Conservation (phyloP, 2,113 vertebrate species). For the Halcyon malimbica region DNA sequence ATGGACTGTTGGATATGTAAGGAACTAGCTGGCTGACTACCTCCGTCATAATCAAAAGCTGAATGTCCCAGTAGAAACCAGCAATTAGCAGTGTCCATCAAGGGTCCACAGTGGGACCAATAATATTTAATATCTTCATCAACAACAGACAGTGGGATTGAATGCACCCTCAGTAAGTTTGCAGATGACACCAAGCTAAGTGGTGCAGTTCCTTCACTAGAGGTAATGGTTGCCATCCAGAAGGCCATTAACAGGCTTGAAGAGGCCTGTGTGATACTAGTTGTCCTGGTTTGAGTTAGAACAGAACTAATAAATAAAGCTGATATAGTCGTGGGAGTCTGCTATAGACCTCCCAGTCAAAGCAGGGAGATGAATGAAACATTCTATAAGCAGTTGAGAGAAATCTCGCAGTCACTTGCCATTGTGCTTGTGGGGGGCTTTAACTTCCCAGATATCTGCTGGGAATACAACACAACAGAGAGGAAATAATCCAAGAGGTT, state of each 20-base stretch:
- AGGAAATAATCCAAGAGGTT: too few relatives aligned
- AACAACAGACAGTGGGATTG: not conserved
- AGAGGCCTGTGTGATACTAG: not conserved
- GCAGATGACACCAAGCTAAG: not conserved
- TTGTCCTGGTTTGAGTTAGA: too few relatives aligned
- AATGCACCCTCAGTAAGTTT: not conserved
- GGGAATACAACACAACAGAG: too few relatives aligned
- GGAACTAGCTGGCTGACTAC: not conserved
- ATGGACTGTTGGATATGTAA: not conserved
- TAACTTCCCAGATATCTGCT: too few relatives aligned
- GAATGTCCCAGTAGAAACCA: not conserved
- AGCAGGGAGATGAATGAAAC: too few relatives aligned
- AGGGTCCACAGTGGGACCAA: not conserved
- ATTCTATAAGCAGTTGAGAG: too few relatives aligned
- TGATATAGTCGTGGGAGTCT: too few relatives aligned
- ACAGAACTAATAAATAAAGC: too few relatives aligned
- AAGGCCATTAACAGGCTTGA: not conserved
- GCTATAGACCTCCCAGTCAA: too few relatives aligned
- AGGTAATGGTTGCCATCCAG: not conserved
- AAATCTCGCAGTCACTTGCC: too few relatives aligned
- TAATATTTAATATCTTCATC: not conserved
- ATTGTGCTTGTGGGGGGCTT: too few relatives aligned
- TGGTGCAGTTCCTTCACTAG: not conserved
- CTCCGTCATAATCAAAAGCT: not conserved
- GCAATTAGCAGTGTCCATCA: not conserved